Base-by-base conservation (phyloP, 37 sponge, comb jelly and placozoan species). In the Cladorhizidae sp. region DNA sequence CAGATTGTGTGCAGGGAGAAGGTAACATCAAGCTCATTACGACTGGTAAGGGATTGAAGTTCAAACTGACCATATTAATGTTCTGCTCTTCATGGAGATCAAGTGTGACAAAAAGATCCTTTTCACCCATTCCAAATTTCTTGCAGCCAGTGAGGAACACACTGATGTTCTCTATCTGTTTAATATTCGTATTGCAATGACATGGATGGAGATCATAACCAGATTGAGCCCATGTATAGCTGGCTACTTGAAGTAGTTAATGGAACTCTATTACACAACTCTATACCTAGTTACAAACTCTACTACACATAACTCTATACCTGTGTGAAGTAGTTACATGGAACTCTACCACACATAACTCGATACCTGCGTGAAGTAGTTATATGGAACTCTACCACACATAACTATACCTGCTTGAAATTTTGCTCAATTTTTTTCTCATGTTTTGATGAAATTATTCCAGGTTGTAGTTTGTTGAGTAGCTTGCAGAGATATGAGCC, bases 41-140 rank as follows among this genome's bases (percentile, higher is more conserved):
- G 39, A 37, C 6, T 59, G 73, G 56, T 64, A 26, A 45, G 64
- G 70, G n/a, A 57, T 80, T 40, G 39, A 39, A 7, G 67, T 40
- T 70, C 56, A 21, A 35, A 18, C 71, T 32, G 61, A 86, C 83
- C 82, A 82, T 86, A 72, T 83, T 86, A 38, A 15, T 62, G 65
- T 87, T 83, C 39, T 68, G 76, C 31, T 81, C 43, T 62, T 79
- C 88, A 57, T 86, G 64, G 23, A 93, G 77, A 54, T 85, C 84
- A 0, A 86, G 76, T 18, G 89, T 89, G 35, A 81, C 81, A 69
- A 82, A 93, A 39, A 85, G 79, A 58, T 86, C 80, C 56, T 84
- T 80, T 62, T 84, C 83, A 1, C 40, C 31, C 57, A 86, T 71
- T 3, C 93, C 90, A 39, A 88, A 86, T 42, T 61, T 36, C 63